Conservation (phyloP, 2,113 vertebrate genomes). For the Hymenochirus boettgeri region DNA sequence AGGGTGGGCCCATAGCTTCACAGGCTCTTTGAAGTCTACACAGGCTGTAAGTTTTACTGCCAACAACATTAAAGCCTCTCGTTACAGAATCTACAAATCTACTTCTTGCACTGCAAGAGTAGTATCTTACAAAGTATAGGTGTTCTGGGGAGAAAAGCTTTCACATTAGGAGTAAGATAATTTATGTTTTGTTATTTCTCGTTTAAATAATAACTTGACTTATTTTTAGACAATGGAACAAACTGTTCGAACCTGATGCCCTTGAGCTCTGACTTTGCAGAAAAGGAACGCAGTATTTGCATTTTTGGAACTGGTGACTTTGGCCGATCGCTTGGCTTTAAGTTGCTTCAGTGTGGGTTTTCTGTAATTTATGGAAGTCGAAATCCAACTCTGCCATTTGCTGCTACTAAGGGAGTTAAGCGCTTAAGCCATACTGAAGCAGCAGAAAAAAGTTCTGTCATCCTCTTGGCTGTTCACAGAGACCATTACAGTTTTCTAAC, state of each 20-base stretch:
- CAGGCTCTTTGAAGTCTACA: too few species aligned
- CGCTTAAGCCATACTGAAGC: constrained; percentile 70
- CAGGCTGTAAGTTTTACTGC: too few species aligned
- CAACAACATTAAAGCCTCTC: too few species aligned
- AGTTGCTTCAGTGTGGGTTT: constrained; percentile 69
- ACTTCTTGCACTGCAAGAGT: too few species aligned
- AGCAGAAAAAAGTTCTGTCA: constrained; percentile 60
- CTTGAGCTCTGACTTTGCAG: constrained; percentile 45
- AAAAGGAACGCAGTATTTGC: constrained; percentile 60
- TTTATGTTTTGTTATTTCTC: too few species aligned
- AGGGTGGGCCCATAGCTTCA: too few species aligned
- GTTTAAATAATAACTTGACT: too few species aligned
- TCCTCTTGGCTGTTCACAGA: constrained; percentile 79
- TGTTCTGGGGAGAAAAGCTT: too few species aligned
- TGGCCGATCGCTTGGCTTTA: constrained; percentile 65
- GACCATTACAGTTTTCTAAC: constrained; percentile 74
- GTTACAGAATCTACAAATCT: too few species aligned
- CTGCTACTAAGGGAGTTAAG: constrained; percentile 64
- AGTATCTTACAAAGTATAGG: too few species aligned
- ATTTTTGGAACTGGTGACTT: constrained; percentile 80
- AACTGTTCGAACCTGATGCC: constrained; percentile 50
- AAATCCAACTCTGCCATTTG: constrained; percentile 46
- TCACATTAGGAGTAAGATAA: too few species aligned
- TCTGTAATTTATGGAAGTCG: constrained; percentile 69
- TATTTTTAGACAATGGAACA: constrained; percentile 53